These are phyloP conservation scores for Papilio protenor DNA, from an alignment of 2,888 invertebrate genomes.

Conservation along the genomic window DNA sequence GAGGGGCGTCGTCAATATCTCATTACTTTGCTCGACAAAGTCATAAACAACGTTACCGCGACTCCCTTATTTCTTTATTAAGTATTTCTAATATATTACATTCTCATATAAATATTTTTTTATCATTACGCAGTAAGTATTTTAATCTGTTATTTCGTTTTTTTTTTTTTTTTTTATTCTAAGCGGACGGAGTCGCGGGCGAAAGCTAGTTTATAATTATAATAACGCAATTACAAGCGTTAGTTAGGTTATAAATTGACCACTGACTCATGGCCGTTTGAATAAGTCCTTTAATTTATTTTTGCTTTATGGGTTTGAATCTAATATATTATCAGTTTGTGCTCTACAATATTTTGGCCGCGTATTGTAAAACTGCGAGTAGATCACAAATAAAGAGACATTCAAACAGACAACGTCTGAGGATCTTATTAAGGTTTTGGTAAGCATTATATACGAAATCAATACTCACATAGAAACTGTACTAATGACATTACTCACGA, in stretches of 20 bases:
- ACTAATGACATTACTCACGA: not conserved
- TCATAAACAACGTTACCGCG: conserved; percentile 28
- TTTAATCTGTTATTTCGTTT: not conserved
- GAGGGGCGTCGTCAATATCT: conserved; percentile 48
- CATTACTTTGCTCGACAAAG: conserved; percentile 44
- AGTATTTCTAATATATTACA: not conserved
- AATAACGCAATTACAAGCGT: not conserved
- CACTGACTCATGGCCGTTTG: not conserved
- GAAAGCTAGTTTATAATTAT: not conserved
- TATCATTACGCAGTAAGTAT: not conserved
- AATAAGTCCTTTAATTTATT: no score
- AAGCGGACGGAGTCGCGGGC: no score
- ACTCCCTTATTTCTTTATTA: conserved; percentile 16
- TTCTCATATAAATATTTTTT: not conserved
- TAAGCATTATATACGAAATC: not conserved
- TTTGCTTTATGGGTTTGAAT: no score
- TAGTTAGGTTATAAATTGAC: not conserved
- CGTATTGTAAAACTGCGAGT: no score
- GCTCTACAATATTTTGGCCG: no score
- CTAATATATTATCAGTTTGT: no score
- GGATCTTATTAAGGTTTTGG: not conserved
- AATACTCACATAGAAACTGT: not conserved
- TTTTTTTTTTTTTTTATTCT: no score
- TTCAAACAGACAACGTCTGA: not conserved
- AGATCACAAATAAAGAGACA: not conserved